These are phyloP conservation scores for Mesorhabditis spiculigera DNA, from an alignment of 2,888 invertebrate genomes.

Conservation along the genomic window DNA sequence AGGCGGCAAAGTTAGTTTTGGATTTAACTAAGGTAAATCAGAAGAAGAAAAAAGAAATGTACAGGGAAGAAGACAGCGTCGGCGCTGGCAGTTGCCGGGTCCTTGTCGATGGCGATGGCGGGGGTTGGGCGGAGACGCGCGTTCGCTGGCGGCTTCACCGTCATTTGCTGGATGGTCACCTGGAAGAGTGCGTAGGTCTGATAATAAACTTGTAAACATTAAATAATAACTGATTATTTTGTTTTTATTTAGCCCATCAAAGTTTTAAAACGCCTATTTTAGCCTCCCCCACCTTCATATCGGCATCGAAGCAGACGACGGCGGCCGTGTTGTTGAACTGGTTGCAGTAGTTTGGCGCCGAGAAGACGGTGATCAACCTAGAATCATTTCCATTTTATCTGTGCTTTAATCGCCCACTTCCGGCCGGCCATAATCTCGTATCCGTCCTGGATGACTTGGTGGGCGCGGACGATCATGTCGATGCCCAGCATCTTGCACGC, in stretches of 20 bases:
- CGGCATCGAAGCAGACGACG: slow-evolving; percentile 43
- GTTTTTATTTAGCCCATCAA: background rate
- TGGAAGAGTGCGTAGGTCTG: background rate
- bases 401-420: background rate
- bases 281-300: slow-evolving; percentile 28
- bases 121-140: background rate
- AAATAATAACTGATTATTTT: background rate
- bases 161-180: slow-evolving; percentile 6
- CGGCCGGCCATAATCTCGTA: slow-evolving; percentile 49
- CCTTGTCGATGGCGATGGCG: background rate
- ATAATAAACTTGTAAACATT: background rate
- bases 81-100: too few relatives aligned
- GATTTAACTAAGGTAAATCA: too few relatives aligned
- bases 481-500: slow-evolving; percentile 39
- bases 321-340: slow-evolving; percentile 51
- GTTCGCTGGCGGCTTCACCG: background rate
- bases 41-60: too few relatives aligned
- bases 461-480: slow-evolving; percentile 49
- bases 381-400: background rate
- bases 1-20: too few relatives aligned
- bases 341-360: slow-evolving; percentile 46
- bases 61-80: too few relatives aligned
- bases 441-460: slow-evolving; percentile 47
- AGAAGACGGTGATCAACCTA: slow-evolving; percentile 49
- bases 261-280: background rate